phyloP scores from a whole-genome alignment of 2,797 vertebrate species.

The Tapirus indicus region DNA sequence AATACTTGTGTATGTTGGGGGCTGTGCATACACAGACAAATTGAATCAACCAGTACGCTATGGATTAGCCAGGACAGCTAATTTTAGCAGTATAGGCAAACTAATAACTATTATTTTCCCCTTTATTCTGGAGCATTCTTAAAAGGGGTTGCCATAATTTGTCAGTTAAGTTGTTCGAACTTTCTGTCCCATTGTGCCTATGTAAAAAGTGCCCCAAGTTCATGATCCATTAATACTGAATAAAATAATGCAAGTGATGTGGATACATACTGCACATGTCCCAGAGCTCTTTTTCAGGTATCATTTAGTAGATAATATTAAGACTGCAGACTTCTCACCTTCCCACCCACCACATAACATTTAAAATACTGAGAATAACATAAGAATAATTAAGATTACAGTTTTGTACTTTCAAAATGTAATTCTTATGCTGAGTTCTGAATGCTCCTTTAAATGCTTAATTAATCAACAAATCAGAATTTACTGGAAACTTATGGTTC shows the following conservation, averaged over 20 bases:
- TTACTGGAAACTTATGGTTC: background rate
- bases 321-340: background rate
- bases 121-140: background rate
- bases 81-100: slow-evolving; percentile 22
- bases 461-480: background rate
- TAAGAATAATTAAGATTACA: slow-evolving; percentile 9
- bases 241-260: background rate
- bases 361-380: slow-evolving; percentile 13
- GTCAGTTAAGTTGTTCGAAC: background rate
- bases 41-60: background rate
- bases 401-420: background rate
- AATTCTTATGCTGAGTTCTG: background rate
- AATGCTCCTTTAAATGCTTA: background rate
- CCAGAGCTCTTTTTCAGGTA: background rate
- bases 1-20: background rate
- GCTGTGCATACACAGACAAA: slow-evolving; percentile 43
- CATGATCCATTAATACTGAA: background rate
- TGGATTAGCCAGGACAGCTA: slow-evolving; percentile 38
- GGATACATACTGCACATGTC: background rate
- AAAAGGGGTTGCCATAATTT: background rate
- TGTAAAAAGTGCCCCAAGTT: slow-evolving; percentile 8
- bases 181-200: background rate
- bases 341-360: background rate
- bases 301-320: background rate
- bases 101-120: slow-evolving; percentile 31